Conservation (phyloP, 2,113 vertebrate genomes). For the Lepus europaeus region DNA sequence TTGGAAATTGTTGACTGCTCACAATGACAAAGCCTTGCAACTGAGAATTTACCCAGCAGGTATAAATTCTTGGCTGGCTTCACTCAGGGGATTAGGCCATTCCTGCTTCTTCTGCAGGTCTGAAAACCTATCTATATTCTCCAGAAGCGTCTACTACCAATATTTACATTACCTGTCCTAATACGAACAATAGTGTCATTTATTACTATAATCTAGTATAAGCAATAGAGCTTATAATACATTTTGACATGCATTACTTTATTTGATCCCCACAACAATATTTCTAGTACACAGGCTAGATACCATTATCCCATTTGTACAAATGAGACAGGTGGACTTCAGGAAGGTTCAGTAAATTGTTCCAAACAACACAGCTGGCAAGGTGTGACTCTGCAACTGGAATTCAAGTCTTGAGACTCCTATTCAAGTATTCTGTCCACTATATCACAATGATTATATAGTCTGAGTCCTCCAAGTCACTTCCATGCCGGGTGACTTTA, state of each 20-base stretch:
- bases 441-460: background rate
- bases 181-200: background rate
- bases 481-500: background rate
- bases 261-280: slow-evolving; percentile 1
- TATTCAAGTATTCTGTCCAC: background rate
- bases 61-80: slow-evolving; percentile 33
- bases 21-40: slow-evolving; percentile 17
- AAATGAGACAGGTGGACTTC: background rate
- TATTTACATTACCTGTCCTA: background rate
- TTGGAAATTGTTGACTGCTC: slow-evolving; percentile 50
- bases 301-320: background rate
- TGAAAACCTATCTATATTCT: background rate
- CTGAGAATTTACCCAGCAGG: slow-evolving; percentile 36
- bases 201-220: slow-evolving; percentile 1
- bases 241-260: slow-evolving; percentile 47
- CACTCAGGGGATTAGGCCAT: background rate
- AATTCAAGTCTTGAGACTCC: background rate
- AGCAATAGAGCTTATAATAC: background rate
- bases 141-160: background rate
- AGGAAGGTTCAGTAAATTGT: slow-evolving; percentile 2
- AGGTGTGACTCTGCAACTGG: background rate
- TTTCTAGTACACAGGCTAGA: background rate
- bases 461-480: background rate
- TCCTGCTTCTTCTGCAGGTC: background rate
- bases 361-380: slow-evolving; percentile 55